phyloP scores from a whole-genome alignment of 2,113 vertebrate genomes.

The Oryzias celebensis region DNA sequence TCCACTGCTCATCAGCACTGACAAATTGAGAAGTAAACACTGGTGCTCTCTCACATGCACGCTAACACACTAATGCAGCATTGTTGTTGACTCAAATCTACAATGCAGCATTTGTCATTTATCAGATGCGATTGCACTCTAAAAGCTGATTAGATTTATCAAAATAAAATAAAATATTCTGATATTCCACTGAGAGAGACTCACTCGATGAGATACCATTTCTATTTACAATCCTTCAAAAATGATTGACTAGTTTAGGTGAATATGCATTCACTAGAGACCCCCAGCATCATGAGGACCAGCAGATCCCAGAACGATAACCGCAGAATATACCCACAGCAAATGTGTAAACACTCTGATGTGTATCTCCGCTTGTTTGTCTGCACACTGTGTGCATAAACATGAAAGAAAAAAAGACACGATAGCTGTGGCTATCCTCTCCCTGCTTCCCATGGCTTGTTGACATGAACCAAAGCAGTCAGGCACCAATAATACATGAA shows the following conservation, averaged over 20 bases:
- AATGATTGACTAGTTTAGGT: background rate
- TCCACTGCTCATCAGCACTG: slow-evolving; percentile 49
- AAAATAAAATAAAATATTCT: slow-evolving; percentile 21
- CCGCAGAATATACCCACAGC: slow-evolving; percentile 1
- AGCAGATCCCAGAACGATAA: background rate
- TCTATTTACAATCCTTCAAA: slow-evolving; percentile 8
- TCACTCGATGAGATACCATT: background rate
- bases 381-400: slow-evolving; percentile 14
- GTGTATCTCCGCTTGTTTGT: slow-evolving; percentile 3
- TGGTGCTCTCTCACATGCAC: slow-evolving; percentile 3
- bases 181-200: background rate
- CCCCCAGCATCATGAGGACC: background rate
- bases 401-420: slow-evolving; percentile 47
- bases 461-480: slow-evolving; percentile 92
- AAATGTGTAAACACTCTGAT: background rate
- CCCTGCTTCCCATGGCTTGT: slow-evolving; percentile 82
- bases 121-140: slow-evolving; percentile 36
- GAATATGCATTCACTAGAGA: slow-evolving; percentile 42
- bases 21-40: slow-evolving; percentile 64
- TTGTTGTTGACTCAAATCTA: slow-evolving; percentile 17
- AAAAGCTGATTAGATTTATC: slow-evolving; percentile 17
- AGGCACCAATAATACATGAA: slow-evolving; percentile 98
- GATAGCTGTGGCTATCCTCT: slow-evolving; percentile 64
- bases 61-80: slow-evolving; percentile 6
- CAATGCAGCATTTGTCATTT: slow-evolving; percentile 27